Evolutionary conservation across 1,140 invertebrate species (phyloP), one percentile per base, ranked within the genome.

Genomic region (Whitmania pigra): DNA sequence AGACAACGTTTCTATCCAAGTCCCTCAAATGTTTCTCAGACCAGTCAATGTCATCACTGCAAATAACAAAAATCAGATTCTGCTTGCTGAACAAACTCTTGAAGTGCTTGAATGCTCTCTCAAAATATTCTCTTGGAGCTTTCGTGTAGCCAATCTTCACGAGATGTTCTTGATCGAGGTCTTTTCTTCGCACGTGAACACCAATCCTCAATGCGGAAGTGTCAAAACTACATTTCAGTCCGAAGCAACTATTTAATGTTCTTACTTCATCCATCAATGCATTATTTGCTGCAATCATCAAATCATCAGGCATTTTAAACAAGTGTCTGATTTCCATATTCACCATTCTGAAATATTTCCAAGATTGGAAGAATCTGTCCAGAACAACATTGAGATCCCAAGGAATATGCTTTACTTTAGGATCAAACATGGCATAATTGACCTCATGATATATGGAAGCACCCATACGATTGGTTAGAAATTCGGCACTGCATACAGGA

Each of bases 321-420:
- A 60, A 6, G 9, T 29, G 15, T 17, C 55, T 43, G 7, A 71
- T 71, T 57, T 29, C 22, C 20, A 18, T 6, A 27, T 71, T 29
- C 27, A 20, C 22, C 17, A 31, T n/a, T 17, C 40, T 29, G 55
- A 71, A 71, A n/a, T 71, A 71, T 60, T 57, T 66, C 70, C 70
- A 71, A 22, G 70, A 71, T 53, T 71, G 70, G 53, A 71, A 57
- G 40, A 71, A 71, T 27, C 53, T 25, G 7, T 29, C 70, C 13
- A 71, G 36, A 25, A 71, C 29, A 22, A 63, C 29, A 54, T 71
- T 20, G n/a, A 25, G 53, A 29, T 57, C 31, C 18, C 7, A 7
- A 69, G 31, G 31, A n/a, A 69, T 22, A 43, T 31, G 25, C 22
- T 20, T n/a, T 6, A 69, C 20, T 49, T 4, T 43, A 18, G 31